These are phyloP conservation scores for Drosophila tsacasi DNA, from an alignment of 1,140 invertebrate species.

Conservation along the genomic window DNA sequence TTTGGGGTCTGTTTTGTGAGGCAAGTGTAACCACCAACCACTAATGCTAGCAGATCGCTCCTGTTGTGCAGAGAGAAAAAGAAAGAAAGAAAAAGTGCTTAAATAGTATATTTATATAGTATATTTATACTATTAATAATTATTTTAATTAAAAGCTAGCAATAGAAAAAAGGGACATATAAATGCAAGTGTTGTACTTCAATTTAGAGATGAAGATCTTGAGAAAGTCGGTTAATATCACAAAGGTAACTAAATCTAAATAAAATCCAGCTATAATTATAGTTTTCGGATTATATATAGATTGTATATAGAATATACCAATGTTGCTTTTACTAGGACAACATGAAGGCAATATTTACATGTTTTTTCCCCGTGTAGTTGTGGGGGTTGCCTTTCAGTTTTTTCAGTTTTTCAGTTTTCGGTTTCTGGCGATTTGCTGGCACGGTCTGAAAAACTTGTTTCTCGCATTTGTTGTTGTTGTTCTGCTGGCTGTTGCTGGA, in stretches of 20 bases:
- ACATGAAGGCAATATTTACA: too few relatives aligned
- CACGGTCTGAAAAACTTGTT: conserved; percentile 75
- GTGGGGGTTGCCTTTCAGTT: conserved; percentile 65
- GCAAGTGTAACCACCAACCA: conserved; percentile 46
- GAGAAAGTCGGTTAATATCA: neutral
- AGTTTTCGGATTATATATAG: neutral
- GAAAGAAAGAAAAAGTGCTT: conserved; percentile 3
- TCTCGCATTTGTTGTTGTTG: conserved; percentile 55
- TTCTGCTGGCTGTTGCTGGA: conserved; percentile 58
- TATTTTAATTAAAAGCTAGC: neutral
- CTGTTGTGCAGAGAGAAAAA: conserved; percentile 27
- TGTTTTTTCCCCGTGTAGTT: conserved; percentile 26
- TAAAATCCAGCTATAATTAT: neutral
- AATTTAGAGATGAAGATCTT: neutral
- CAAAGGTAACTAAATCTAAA: neutral
- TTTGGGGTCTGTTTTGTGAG: conserved; percentile 24
- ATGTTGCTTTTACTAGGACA: neutral
- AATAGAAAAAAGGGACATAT: too few relatives aligned
- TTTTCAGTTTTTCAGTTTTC: conserved; percentile 40
- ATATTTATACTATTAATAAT: too few relatives aligned
- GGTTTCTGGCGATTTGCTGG: conserved; percentile 56
- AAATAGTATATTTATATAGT: too few relatives aligned
- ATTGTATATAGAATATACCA: too few relatives aligned
- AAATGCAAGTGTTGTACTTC: neutral
- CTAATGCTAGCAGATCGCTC: conserved; percentile 16